phyloP scores from a whole-genome alignment of 37 sponge, comb jelly and placozoan genomes.

The Halisarca cf. caerulea region DNA sequence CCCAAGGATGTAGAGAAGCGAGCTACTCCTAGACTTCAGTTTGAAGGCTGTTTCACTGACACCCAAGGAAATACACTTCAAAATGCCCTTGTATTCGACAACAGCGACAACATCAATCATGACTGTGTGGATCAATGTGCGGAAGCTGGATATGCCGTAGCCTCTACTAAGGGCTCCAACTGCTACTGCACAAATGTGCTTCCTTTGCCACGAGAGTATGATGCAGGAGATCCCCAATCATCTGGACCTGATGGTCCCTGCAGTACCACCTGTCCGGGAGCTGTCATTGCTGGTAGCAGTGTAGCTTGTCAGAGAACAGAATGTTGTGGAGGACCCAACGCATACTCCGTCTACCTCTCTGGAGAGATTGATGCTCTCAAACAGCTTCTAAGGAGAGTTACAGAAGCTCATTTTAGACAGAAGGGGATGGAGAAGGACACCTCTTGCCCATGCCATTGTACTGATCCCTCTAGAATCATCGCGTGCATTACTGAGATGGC shows the following conservation, averaged over 20 bases:
- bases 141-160: neutral
- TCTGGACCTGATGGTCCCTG: neutral
- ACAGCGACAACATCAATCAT: neutral
- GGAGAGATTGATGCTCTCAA: neutral
- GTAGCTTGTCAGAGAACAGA: neutral
- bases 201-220: neutral
- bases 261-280: neutral
- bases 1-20: no score
- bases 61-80: neutral
- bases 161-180: neutral
- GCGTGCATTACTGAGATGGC: no score
- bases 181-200: neutral
- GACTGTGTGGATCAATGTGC: neutral
- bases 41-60: constrained; percentile 1
- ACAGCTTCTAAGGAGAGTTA: neutral
- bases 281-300: neutral
- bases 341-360: neutral
- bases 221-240: neutral
- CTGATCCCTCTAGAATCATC: no score
- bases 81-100: neutral
- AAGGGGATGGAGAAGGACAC: no score
- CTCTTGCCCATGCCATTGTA: no score
- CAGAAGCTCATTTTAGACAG: no score
- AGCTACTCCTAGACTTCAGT: neutral
- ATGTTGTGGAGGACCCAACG: constrained; percentile 5